A percentile compares a stretch with the other conserved stretches of the same genome.
These are phyloP conservation scores for Bradypus variegatus DNA, from an alignment of 2,797 vertebrate species.

Conservation along the genomic window DNA sequence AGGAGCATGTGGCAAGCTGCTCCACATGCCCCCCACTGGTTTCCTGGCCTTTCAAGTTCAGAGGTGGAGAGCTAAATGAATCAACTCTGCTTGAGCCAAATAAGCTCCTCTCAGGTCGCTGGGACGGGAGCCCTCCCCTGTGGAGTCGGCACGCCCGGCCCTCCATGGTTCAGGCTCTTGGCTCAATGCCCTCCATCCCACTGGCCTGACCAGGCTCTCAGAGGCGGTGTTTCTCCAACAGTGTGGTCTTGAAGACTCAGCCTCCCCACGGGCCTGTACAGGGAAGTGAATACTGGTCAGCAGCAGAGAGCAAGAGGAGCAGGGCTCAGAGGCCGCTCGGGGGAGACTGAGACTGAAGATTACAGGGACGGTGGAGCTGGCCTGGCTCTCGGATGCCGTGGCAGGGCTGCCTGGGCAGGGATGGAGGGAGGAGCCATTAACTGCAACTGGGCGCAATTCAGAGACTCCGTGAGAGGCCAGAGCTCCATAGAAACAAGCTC, in stretches of 20 bases:
- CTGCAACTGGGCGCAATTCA: rapidly evolving
- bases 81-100: neutral
- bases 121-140: neutral
- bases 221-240: neutral
- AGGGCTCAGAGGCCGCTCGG: too few species aligned
- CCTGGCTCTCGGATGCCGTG: neutral
- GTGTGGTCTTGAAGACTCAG: neutral
- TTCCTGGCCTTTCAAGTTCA: neutral
- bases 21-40: rapidly evolving
- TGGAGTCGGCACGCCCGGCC: neutral
- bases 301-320: neutral
- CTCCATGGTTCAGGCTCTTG: neutral
- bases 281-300: neutral
- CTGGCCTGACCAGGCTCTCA: neutral
- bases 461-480: neutral
- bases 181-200: neutral
- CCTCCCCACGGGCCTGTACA: neutral
- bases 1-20: rapidly evolving
- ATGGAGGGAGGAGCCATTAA: neutral
- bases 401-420: neutral
- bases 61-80: neutral
- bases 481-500: neutral
- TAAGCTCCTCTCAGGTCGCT: neutral
- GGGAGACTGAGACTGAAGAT: neutral
- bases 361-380: rapidly evolving